These are phyloP conservation scores for Telmatherina bonti DNA, from an alignment of 2,797 vertebrate genomes.

Conservation along the genomic window DNA sequence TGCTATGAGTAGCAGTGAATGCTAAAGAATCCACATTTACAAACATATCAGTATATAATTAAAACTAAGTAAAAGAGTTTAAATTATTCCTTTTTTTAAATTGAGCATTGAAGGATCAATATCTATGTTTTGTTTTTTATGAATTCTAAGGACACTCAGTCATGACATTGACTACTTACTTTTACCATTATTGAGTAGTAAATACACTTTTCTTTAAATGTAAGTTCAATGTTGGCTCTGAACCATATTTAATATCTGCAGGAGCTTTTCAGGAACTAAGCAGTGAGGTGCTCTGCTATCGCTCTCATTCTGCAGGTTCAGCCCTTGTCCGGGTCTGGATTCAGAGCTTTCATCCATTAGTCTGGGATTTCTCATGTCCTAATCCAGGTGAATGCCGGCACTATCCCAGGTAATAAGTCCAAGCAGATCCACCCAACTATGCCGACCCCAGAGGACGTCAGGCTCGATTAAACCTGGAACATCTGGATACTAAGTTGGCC, in stretches of 20 bases:
- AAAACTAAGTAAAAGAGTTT: too few relatives aligned
- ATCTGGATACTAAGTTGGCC: constrained; percentile 22
- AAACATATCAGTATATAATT: too few relatives aligned
- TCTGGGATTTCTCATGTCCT: constrained; percentile 38
- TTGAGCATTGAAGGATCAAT: too few relatives aligned
- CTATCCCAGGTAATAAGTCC: constrained; percentile 40
- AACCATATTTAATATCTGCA: constrained; percentile 27
- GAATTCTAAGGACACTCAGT: too few relatives aligned
- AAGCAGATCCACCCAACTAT: constrained; percentile 8
- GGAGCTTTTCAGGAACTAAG: constrained; percentile 37
- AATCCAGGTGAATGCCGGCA: constrained; percentile 44
- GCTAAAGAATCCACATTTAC: too few relatives aligned
- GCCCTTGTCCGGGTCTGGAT: constrained; percentile 45
- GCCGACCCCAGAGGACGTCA: constrained; percentile 13
- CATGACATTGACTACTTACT: background rate
- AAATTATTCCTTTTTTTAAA: too few relatives aligned
- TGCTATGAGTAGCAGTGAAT: too few relatives aligned
- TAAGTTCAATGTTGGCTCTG: background rate
- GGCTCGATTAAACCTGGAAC: constrained; percentile 34
- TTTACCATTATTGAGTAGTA: too few relatives aligned
- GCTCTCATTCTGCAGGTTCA: constrained; percentile 26
- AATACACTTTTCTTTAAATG: background rate
- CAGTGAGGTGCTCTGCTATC: constrained; percentile 18
- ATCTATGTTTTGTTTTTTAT: too few relatives aligned
- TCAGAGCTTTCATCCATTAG: constrained; percentile 40